These are phyloP conservation scores for Colinus virginianus DNA, from an alignment of 2,113 vertebrate species.

Conservation along the genomic window DNA sequence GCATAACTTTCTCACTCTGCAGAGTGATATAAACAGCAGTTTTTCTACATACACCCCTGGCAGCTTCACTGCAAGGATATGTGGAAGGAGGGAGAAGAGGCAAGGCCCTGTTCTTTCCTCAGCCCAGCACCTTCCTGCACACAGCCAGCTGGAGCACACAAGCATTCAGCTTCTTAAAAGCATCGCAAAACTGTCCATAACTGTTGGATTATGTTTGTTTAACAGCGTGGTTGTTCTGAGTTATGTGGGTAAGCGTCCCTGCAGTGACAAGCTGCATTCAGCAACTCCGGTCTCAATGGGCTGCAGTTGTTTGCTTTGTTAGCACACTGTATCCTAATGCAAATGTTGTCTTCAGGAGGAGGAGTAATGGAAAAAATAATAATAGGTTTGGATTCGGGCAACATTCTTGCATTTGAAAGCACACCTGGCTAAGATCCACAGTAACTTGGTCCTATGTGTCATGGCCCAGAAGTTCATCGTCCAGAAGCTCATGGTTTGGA, in stretches of 20 bases:
- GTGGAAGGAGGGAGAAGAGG: background rate
- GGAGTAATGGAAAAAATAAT: background rate
- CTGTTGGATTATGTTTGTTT: background rate
- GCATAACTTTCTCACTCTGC: background rate
- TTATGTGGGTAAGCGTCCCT: background rate
- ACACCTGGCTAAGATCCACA: background rate
- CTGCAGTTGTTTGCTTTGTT: background rate
- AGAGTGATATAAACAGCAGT: background rate
- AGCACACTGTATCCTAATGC: rapidly evolving
- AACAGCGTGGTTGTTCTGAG: background rate
- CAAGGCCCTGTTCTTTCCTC: background rate
- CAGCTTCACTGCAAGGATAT: background rate
- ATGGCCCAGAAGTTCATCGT: background rate
- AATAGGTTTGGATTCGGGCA: background rate
- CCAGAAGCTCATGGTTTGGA: background rate
- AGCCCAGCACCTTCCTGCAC: background rate
- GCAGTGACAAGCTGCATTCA: rapidly evolving
- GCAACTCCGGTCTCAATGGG: rapidly evolving
- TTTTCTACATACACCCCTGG: background rate
- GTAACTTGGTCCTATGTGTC: rapidly evolving
- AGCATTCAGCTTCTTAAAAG: background rate
- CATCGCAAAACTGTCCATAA: background rate
- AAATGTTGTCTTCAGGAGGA: background rate
- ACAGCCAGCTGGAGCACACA: background rate
- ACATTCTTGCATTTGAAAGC: background rate